These are phyloP conservation scores for Rotaria magnacalcarata DNA, from an alignment of 2,888 invertebrate genomes.

Conservation along the genomic window DNA sequence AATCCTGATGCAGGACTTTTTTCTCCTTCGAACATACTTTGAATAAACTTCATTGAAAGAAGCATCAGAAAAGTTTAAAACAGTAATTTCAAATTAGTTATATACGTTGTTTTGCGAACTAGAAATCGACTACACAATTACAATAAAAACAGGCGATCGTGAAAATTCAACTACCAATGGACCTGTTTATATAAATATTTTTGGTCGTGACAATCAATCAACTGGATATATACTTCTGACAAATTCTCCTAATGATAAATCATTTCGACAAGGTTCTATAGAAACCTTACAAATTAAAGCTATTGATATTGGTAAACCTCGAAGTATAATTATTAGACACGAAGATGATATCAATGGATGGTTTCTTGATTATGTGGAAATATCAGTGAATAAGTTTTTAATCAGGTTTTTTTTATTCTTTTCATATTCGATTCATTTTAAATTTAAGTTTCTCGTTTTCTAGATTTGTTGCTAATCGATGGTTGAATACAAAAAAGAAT, in stretches of 20 bases:
- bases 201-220: neutral
- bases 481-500: neutral
- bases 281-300: neutral
- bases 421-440: neutral
- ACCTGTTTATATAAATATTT: neutral
- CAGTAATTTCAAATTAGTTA: no score
- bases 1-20: no score
- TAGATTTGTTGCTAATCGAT: constrained; percentile 8
- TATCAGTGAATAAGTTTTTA: neutral
- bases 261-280: neutral
- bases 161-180: neutral
- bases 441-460: neutral
- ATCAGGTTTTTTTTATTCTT: neutral
- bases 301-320: constrained; percentile 29
- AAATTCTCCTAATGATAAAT: neutral
- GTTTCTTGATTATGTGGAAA: constrained; percentile 30
- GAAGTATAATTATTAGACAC: neutral
- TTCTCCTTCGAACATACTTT: no score
- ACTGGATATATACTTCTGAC: neutral
- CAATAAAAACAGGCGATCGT: neutral
- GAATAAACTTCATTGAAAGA: no score
- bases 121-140: neutral
- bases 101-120: neutral
- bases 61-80: no score
- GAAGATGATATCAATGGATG: neutral